Conservation (phyloP, 2,888 invertebrate species). For the Dryobota labecula region DNA sequence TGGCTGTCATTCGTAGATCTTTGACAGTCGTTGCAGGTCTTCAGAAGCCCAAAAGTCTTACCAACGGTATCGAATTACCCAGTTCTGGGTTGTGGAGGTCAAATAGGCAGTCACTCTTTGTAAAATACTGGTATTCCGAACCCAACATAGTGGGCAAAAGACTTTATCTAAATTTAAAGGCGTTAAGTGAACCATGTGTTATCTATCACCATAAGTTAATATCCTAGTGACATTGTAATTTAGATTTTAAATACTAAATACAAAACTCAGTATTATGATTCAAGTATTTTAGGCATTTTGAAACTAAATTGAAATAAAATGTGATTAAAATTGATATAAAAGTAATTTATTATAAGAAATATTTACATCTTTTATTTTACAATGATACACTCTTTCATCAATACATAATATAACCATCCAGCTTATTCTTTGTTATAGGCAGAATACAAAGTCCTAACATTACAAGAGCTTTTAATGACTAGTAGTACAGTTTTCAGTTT, state of each 20-base stretch:
- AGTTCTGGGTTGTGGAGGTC: too few species aligned
- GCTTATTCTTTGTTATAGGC: not conserved
- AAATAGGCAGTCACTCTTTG: too few species aligned
- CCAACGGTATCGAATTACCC: too few species aligned
- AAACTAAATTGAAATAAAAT: slow-evolving; percentile 40
- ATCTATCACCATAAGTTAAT: not conserved
- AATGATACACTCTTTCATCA: slow-evolving; percentile 15
- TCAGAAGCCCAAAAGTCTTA: too few species aligned
- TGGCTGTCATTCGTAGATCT: too few species aligned
- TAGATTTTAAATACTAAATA: slow-evolving; percentile 13
- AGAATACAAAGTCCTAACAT: not conserved
- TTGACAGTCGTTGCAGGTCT: too few species aligned
- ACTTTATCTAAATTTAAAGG: not conserved
- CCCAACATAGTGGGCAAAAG: too few species aligned
- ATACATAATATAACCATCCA: not conserved
- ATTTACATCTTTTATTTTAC: slow-evolving; percentile 55
- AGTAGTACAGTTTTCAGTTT: too few species aligned
- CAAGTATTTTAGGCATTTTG: not conserved
- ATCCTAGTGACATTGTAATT: slow-evolving; percentile 38
- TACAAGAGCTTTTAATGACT: not conserved
- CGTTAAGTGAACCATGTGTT: not conserved
- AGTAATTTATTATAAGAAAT: slow-evolving; percentile 46
- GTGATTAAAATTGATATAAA: slow-evolving; percentile 40
- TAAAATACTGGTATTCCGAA: too few species aligned
- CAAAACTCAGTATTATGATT: slow-evolving; percentile 44